Percentiles rank a stretch among this genome's conserved stretches.
Conservation (phyloP, 2,797 vertebrate species). For the Takifugu rubripes region DNA sequence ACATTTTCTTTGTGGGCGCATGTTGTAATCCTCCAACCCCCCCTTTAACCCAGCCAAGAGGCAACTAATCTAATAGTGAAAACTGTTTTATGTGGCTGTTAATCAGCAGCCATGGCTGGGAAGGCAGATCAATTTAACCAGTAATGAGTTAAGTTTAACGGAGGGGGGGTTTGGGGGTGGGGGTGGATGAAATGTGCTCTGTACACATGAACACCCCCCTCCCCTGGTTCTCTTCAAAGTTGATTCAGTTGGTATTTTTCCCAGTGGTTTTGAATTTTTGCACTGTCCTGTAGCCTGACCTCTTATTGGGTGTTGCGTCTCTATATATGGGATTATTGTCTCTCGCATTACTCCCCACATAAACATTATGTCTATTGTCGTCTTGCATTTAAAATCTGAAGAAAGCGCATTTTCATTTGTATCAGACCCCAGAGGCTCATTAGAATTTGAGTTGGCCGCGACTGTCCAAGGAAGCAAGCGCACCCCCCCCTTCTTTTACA, state of each 20-base stretch:
- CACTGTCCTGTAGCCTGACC: no score
- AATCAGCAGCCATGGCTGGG: constrained; percentile 29
- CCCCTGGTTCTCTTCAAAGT: constrained; percentile 44
- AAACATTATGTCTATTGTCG: neutral
- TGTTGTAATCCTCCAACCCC: constrained; percentile 2
- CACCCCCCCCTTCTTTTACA: constrained; percentile 32
- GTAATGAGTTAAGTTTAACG: constrained; percentile 60
- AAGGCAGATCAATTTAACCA: constrained; percentile 46
- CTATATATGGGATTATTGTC: no score
- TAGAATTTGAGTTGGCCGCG: constrained; percentile 36
- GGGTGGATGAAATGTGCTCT: constrained; percentile 61
- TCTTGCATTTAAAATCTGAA: no score
- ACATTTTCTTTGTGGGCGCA: constrained; percentile 9
- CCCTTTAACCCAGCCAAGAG: neutral
- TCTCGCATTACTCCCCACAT: neutral
- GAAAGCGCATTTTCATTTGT: no score
- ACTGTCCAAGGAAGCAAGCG: constrained; percentile 22
- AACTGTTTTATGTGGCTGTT: constrained; percentile 3
- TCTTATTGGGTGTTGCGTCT: no score
- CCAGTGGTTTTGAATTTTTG: constrained; percentile 31
- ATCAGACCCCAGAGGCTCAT: constrained; percentile 8
- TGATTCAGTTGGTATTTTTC: no score
- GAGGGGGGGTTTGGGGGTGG: constrained; percentile 31
- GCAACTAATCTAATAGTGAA: neutral
- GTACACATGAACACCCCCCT: constrained; percentile 61